These are phyloP conservation scores for Apamea epomidion DNA, from an alignment of 2,888 invertebrate genomes.

Conservation along the genomic window DNA sequence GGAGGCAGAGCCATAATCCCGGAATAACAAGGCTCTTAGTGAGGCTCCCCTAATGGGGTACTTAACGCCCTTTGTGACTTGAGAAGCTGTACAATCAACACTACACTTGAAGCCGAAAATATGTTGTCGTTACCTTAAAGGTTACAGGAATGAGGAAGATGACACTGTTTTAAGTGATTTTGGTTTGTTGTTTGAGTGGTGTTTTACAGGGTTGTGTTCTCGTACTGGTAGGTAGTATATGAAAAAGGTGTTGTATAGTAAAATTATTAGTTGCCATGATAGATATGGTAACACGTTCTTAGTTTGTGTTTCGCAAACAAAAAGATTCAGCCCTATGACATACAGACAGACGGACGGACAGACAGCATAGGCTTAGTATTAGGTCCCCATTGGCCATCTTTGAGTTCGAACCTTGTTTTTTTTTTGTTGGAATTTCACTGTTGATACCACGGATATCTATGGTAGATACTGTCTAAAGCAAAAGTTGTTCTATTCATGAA, in stretches of 20 bases:
- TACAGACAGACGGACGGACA: background rate
- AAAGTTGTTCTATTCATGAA: background rate
- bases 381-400: background rate
- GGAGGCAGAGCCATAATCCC: conserved; percentile 67
- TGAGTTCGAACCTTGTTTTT: background rate
- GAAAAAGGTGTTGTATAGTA: background rate
- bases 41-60: conserved; percentile 69
- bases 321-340: no score
- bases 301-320: no score
- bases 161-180: background rate
- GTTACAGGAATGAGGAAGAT: conserved; percentile 1
- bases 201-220: background rate
- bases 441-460: no score
- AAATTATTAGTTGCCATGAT: no score
- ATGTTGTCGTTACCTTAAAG: conserved; percentile 30
- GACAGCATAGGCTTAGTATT: background rate
- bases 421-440: no score
- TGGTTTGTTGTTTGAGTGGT: background rate
- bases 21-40: conserved; percentile 73
- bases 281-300: no score
- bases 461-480: background rate
- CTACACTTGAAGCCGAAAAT: conserved; percentile 42
- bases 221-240: background rate
- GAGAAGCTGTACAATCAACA: conserved; percentile 65
- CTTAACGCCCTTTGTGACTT: conserved; percentile 70